Evolutionary conservation across 2,888 invertebrate species (phyloP).

Genomic region (Spicauda simplicius): DNA sequence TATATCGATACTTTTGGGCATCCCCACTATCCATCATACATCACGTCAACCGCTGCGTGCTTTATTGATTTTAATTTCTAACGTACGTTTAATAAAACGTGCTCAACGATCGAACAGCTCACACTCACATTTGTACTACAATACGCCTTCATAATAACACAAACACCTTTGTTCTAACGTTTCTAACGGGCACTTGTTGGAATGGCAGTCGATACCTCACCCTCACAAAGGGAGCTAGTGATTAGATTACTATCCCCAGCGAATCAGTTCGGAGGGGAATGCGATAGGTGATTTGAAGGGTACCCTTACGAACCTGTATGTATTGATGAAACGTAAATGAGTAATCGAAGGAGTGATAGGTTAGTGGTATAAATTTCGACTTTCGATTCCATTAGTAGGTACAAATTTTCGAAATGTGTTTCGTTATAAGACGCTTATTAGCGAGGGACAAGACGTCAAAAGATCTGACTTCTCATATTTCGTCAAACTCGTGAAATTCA

Average conservation of each 20-base stretch:
- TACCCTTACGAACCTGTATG: slow-evolving; percentile 31
- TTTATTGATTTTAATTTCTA: slow-evolving; percentile 35
- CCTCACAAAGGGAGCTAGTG: slow-evolving; percentile 56
- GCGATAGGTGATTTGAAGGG: slow-evolving; percentile 33
- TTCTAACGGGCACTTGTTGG: slow-evolving; percentile 32
- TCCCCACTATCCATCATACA: slow-evolving; percentile 3
- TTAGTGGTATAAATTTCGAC: background rate
- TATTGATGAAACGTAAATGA: background rate
- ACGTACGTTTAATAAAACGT: slow-evolving; percentile 29
- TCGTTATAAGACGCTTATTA: too few species aligned
- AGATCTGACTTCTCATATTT: too few species aligned
- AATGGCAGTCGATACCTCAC: slow-evolving; percentile 34
- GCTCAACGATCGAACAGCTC: slow-evolving; percentile 29
- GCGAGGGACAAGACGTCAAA: too few species aligned
- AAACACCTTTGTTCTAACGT: slow-evolving; percentile 33
- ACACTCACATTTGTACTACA: slow-evolving; percentile 2
- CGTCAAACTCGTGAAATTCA: too few species aligned
- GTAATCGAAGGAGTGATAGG: background rate
- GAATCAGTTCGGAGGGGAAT: slow-evolving; percentile 36
- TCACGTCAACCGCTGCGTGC: slow-evolving; percentile 21
- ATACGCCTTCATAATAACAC: slow-evolving; percentile 29
- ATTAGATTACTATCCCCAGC: slow-evolving; percentile 70
- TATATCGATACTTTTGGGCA: too few species aligned
- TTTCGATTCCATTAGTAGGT: too few species aligned
- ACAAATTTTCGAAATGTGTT: too few species aligned